A percentile compares a stretch with the other conserved stretches of the same genome.
Conservation (phyloP, 2,113 vertebrate species). For the Apodemus speciosus region DNA sequence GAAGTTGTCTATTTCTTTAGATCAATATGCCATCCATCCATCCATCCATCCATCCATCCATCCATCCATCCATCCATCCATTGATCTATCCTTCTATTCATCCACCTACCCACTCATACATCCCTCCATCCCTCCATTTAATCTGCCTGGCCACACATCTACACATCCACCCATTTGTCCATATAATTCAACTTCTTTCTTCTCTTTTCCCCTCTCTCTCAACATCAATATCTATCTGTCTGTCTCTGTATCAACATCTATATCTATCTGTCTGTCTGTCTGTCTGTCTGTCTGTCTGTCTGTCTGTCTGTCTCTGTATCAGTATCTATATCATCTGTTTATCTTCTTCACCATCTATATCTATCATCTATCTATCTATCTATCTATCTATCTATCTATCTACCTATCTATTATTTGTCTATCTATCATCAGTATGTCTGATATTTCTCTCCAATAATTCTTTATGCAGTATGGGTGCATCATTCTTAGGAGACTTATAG, state of each 20-base stretch:
- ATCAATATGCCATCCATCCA: background rate
- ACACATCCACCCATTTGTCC: background rate
- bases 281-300: background rate
- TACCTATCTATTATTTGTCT: background rate
- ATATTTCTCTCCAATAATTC: background rate
- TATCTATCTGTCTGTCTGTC: too few relatives aligned
- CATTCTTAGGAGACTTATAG: too few relatives aligned
- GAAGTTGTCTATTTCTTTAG: rapidly evolving
- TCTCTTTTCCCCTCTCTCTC: background rate
- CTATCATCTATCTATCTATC: background rate
- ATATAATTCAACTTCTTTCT: background rate
- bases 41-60: too few relatives aligned
- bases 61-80: background rate
- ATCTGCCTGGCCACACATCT: too few relatives aligned
- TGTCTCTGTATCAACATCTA: too few relatives aligned
- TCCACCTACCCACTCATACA: rapidly evolving
- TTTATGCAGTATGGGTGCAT: rapidly evolving
- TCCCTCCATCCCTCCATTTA: background rate
- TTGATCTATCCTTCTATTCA: background rate
- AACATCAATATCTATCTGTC: background rate
- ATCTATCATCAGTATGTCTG: background rate
- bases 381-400: background rate
- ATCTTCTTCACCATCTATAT: background rate
- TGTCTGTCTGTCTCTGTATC: background rate
- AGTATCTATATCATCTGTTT: too few relatives aligned